Evolutionary conservation across 2,888 invertebrate genomes (phyloP).

Genomic region (Trichopria drosophilae): DNA sequence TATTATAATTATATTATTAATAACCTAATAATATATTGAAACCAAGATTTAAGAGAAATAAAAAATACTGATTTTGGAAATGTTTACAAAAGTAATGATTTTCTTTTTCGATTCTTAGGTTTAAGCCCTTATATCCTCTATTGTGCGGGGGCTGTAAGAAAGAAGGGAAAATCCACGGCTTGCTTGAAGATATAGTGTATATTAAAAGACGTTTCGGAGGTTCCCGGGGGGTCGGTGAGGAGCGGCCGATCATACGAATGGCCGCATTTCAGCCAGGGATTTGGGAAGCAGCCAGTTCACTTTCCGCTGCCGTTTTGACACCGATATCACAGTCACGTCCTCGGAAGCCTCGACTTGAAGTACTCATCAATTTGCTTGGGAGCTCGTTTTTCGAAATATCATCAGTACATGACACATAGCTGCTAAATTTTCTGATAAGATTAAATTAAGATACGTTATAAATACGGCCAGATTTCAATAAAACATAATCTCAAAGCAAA

Average conservation of each 20-base stretch:
- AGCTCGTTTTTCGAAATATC: background rate
- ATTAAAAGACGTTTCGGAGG: slow-evolving; percentile 57
- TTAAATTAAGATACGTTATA: too few species aligned
- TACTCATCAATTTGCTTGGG: background rate
- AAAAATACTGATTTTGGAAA: too few species aligned
- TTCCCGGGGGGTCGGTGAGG: slow-evolving; percentile 39
- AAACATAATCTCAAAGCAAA: too few species aligned
- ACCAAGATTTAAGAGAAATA: too few species aligned
- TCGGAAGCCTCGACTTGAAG: slow-evolving; percentile 23
- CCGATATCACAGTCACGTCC: slow-evolving; percentile 28
- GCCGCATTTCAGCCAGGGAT: slow-evolving; percentile 54
- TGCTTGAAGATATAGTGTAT: slow-evolving; percentile 58
- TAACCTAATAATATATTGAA: too few species aligned
- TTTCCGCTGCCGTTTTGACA: slow-evolving; percentile 39
- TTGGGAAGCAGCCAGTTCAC: slow-evolving; percentile 42
- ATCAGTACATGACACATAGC: too few species aligned
- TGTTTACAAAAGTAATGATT: too few species aligned
- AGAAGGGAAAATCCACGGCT: slow-evolving; percentile 45
- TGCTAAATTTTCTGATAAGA: too few species aligned
- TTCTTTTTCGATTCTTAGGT: too few species aligned
- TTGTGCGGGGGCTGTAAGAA: background rate
- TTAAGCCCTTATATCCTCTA: too few species aligned
- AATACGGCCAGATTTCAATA: too few species aligned
- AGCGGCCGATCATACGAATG: slow-evolving; percentile 58
- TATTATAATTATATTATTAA: too few species aligned